These are phyloP conservation scores for Gasteruption jaculator DNA, from an alignment of 2,888 invertebrate species.

Conservation along the genomic window DNA sequence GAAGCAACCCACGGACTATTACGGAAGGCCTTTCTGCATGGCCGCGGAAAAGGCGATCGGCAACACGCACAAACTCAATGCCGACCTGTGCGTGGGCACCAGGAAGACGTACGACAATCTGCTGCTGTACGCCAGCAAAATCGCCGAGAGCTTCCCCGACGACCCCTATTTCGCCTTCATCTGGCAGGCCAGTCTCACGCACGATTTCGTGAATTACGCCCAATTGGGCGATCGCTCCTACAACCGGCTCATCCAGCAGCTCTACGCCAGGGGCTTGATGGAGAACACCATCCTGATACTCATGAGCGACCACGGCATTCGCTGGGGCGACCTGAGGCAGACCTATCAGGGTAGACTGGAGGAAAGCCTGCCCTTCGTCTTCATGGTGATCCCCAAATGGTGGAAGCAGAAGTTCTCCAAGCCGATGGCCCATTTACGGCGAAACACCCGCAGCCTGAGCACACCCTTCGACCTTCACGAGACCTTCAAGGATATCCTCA, in stretches of 20 bases:
- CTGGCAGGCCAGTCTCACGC: conserved; percentile 80
- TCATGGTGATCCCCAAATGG: conserved; percentile 68
- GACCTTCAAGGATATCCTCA: conserved; percentile 67
- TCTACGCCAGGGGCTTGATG: conserved; percentile 53
- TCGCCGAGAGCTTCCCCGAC: conserved; percentile 58
- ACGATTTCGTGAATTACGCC: conserved; percentile 79
- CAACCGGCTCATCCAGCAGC: conserved; percentile 55
- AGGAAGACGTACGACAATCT: conserved; percentile 67
- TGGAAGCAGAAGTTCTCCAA: conserved; percentile 61
- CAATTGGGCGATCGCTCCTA: conserved; percentile 68
- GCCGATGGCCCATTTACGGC: conserved; percentile 62
- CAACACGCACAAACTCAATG: conserved; percentile 61
- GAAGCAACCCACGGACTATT: conserved; percentile 80
- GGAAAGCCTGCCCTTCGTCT: conserved; percentile 80
- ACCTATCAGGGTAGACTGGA: conserved; percentile 86
- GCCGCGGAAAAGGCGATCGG: conserved; percentile 67
- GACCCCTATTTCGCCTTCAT: conserved; percentile 75
- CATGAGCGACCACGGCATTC: conserved; percentile 86
- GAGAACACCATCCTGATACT: conserved; percentile 69
- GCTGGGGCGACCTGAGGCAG: conserved; percentile 78
- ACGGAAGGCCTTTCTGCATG: conserved; percentile 69
- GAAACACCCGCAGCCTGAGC: conserved; percentile 68
- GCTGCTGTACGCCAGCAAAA: conserved; percentile 66
- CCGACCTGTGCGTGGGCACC: conserved; percentile 67
- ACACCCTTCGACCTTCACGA: conserved; percentile 82